Base-by-base conservation (phyloP, 2,888 invertebrate genomes). In the Cotesia congregata region DNA sequence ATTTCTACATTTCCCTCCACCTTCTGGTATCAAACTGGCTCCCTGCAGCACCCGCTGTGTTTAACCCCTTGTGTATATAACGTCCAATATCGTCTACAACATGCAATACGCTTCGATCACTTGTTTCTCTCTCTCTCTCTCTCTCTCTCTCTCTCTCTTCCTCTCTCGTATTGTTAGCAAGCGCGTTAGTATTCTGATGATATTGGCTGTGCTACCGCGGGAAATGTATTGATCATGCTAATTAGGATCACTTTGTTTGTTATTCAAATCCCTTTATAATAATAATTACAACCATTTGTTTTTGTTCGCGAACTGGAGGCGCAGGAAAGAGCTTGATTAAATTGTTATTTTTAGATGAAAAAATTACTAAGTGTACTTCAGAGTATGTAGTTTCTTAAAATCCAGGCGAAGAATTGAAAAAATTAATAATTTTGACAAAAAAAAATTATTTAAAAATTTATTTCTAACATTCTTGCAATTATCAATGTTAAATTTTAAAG, bases 191-290 rank as follows among this genome's bases (percentile, higher is more conserved):
- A 82, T 83, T 83, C 81, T 82, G 83, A 50, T 50, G 50, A 85
- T 86, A 85, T 86, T 85, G 84, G 83, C 83, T 84, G 82, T 82
- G 80, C 80, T 82, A 80, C 80, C 81, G 79, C 80, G 84, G 83
- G 83, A 86, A 85, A 85, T 85, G 83, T 82, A 84, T 84, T 83
- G 84, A 83, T 84, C 82, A 83, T 84, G 83, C 83, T 86, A 86
- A 86, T 86, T 85, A 84, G 83, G 50, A 84, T 82, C 80, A 82
- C 80, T 80, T 83, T 80, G 80, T 82, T 64, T 69, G 62, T 62
- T 68, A 68, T 69, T 50, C 5, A 39, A 15, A 39, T 5, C 40
- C 38, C 39, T 64, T 5, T 9, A 20, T 39, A n/a, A 64, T 40
- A 70, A 65, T 17, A 30, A 72, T 17, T 30, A 30, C 30, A 30